A percentile compares a stretch with the other conserved stretches of the same genome.
These are phyloP conservation scores for Cyanoramphus novaezelandiae DNA, from an alignment of 2,113 vertebrate genomes.

Conservation along the genomic window DNA sequence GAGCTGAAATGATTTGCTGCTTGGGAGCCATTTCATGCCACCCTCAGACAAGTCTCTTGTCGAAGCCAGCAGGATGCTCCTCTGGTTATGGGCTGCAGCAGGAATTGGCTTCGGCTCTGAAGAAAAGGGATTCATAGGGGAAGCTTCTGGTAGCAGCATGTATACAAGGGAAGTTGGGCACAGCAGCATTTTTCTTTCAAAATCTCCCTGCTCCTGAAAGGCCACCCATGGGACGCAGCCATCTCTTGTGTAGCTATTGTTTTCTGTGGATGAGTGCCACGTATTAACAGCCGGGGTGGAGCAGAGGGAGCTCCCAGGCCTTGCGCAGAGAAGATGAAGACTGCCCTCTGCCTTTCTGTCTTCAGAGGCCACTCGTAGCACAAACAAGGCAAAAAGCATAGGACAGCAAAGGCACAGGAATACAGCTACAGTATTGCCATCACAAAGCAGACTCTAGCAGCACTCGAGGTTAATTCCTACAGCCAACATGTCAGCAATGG, in stretches of 20 bases:
- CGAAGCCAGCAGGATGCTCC: constrained; percentile 39
- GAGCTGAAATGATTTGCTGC: constrained; percentile 4
- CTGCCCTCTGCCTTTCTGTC: constrained; percentile 63
- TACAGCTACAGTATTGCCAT: neutral
- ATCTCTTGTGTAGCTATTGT: constrained; percentile 53
- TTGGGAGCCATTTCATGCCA: constrained; percentile 32
- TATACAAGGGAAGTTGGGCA: constrained; percentile 37
- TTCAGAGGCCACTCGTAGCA: neutral
- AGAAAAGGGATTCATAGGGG: neutral
- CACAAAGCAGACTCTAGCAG: neutral
- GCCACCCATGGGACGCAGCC: constrained; percentile 48
- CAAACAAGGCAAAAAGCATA: neutral
- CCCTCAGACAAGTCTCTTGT: constrained; percentile 29
- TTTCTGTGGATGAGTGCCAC: constrained; percentile 37
- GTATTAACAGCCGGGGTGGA: neutral
- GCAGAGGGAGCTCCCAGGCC: neutral
- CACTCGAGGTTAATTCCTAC: neutral
- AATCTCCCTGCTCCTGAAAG: constrained; percentile 60
- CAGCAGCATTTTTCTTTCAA: constrained; percentile 40
- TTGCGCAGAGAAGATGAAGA: neutral
- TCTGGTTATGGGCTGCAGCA: constrained; percentile 32
- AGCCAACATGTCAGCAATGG: rapidly evolving
- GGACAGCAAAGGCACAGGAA: neutral
- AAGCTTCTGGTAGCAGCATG: constrained; percentile 65
- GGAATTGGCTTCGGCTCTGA: constrained; percentile 29